A percentile compares a stretch with the other conserved stretches of the same genome.
These are phyloP conservation scores for Drosophila putrida DNA, from an alignment of 2,888 invertebrate species.

Conservation along the genomic window DNA sequence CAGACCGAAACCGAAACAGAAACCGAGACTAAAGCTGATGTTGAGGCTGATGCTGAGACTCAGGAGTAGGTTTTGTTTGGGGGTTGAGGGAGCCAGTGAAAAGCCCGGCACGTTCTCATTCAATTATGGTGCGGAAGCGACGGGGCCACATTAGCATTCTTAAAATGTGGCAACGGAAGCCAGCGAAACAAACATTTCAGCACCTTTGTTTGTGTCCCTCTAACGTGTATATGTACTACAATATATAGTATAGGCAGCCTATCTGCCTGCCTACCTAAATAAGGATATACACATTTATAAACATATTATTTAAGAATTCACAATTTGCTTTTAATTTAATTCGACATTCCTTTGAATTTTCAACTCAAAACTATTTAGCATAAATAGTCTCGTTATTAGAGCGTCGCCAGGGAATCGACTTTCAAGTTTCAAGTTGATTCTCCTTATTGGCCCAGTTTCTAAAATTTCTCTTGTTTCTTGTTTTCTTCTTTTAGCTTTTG, in stretches of 20 bases:
- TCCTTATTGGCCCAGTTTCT: conserved; percentile 38
- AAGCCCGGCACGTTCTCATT: conserved; percentile 73
- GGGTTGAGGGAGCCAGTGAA: conserved; percentile 19
- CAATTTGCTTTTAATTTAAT: conserved; percentile 76
- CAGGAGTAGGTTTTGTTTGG: not conserved
- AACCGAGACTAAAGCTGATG: not conserved
- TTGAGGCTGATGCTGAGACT: not conserved
- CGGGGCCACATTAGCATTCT: conserved; percentile 73
- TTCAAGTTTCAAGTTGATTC: conserved; percentile 1
- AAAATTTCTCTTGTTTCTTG: conserved; percentile 34
- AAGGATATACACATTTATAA: conserved; percentile 48
- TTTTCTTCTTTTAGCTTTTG: conserved; percentile 20
- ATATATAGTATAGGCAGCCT: not conserved
- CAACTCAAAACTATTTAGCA: conserved; percentile 71
- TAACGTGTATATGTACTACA: conserved; percentile 1
- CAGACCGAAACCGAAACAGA: not conserved
- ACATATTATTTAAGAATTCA: conserved; percentile 76
- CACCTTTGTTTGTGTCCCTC: conserved; percentile 50
- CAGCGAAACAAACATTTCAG: conserved; percentile 72
- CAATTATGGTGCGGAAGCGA: conserved; percentile 72
- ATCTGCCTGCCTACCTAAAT: conserved; percentile 3
- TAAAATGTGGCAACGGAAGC: conserved; percentile 69
- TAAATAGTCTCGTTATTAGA: conserved; percentile 69
- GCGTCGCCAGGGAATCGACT: conserved; percentile 53
- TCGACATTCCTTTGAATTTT: conserved; percentile 35